phyloP scores from a whole-genome alignment of 1,140 invertebrate species.

The Propsilocerus akamusi region DNA sequence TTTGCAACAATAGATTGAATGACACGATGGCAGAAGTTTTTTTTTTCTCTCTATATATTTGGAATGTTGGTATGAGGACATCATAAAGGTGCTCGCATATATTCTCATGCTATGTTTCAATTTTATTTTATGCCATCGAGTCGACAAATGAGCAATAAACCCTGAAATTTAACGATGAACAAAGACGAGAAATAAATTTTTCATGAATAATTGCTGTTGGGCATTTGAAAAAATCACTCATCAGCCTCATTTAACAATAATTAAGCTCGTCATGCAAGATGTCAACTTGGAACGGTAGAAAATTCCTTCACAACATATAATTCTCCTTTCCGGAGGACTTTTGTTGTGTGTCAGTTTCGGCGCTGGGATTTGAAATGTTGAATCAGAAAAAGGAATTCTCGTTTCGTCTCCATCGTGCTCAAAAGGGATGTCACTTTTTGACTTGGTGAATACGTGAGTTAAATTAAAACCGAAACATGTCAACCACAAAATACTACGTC shows the following conservation, averaged over 20 bases:
- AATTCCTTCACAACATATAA: not conserved
- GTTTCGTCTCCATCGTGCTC: not conserved
- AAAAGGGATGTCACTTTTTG: not conserved
- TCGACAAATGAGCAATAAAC: not conserved
- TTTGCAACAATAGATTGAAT: slow-evolving; percentile 1
- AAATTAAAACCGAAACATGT: too few relatives aligned
- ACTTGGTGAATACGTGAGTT: not conserved
- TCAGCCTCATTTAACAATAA: not conserved
- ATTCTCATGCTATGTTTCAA: not conserved
- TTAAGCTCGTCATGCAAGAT: slow-evolving; percentile 1
- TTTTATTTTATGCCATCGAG: too few relatives aligned
- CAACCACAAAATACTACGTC: not conserved
- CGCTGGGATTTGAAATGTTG: not conserved
- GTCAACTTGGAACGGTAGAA: not conserved
- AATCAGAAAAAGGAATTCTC: not conserved
- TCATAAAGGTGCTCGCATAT: not conserved
- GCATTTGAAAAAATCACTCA: not conserved
- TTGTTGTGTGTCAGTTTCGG: not conserved
- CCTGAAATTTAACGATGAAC: not conserved
- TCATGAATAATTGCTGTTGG: not conserved
- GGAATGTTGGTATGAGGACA: not conserved
- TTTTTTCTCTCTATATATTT: not conserved
- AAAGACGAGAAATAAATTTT: not conserved
- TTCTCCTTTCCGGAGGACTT: not conserved
- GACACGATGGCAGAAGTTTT: not conserved